phyloP scores from a whole-genome alignment of 2,888 invertebrate species.

The Scaptomyza caliginosa region DNA sequence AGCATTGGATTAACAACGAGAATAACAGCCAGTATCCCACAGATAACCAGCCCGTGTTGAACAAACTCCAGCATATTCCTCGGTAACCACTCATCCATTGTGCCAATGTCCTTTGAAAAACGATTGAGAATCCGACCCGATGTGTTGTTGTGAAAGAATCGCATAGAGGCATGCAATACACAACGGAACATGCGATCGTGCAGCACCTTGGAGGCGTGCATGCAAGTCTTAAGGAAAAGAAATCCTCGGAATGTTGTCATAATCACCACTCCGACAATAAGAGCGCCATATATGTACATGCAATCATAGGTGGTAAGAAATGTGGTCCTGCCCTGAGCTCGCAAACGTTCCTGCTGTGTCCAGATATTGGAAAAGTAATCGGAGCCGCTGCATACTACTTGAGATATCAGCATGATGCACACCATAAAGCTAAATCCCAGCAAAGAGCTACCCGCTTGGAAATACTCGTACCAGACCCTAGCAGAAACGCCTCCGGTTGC shows the following conservation, averaged over 20 bases:
- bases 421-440: slow-evolving; percentile 84
- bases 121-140: slow-evolving; percentile 90
- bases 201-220: slow-evolving; percentile 89
- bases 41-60: slow-evolving; percentile 86
- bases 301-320: slow-evolving; percentile 80
- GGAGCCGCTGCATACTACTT: slow-evolving; percentile 86
- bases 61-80: slow-evolving; percentile 85
- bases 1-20: slow-evolving; percentile 88
- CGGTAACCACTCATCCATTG: slow-evolving; percentile 86
- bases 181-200: slow-evolving; percentile 93
- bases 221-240: slow-evolving; percentile 90
- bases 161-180: slow-evolving; percentile 90
- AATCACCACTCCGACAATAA: slow-evolving; percentile 82
- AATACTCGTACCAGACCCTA: slow-evolving; percentile 84
- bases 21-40: slow-evolving; percentile 90
- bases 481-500: slow-evolving; percentile 83
- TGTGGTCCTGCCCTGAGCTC: slow-evolving; percentile 76
- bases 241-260: slow-evolving; percentile 86
- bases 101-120: slow-evolving; percentile 90
- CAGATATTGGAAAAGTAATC: slow-evolving; percentile 88
- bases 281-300: slow-evolving; percentile 82
- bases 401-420: slow-evolving; percentile 85
- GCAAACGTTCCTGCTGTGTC: slow-evolving; percentile 84
- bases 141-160: slow-evolving; percentile 94
- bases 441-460: slow-evolving; percentile 85